Base-by-base conservation (phyloP, 2,888 invertebrate genomes). In the Parnassius orleans region DNA sequence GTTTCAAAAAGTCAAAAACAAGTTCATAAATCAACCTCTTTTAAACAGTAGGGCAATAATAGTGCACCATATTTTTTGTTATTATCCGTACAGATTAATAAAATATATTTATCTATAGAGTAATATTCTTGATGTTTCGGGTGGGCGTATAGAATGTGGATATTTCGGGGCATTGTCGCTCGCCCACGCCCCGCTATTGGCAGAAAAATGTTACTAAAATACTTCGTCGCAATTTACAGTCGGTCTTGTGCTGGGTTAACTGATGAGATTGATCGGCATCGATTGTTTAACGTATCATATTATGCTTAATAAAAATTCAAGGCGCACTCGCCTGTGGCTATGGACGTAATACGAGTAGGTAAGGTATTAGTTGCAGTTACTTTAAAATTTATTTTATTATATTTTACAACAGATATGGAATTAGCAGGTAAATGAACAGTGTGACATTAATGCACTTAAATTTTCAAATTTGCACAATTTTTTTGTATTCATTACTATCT, bases 81-180 rank as follows among this genome's bases (percentile, higher is more conserved):
- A 65, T 68, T 66, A 66, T 68, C 68, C 67, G 68, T 68, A 76
- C 63, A 66, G 70, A 74, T 75, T 74, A 81, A 77, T 43, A 62
- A 55, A 52, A 61, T 55, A 76, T 77, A 81, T 81, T 79, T 84
- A 80, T 84, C 77, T 78, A 74, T 79, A 74, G 75, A 76, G 76
- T 79, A 82, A 84, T 84, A 83, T 84, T 84, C 79, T 83, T 72
- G 79, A 83, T 83, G 74, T 78, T 71, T 71, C 67, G 74, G 73
- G 86, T 85, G 85, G 87, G 89, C 80, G 87, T 72, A 66, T 73
- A 80, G 81, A 84, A 78, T 85, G 84, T 82, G 78, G 79, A 83
- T 89, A 88, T 89, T 90, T 87, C 75, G 82, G 81, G 80, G 77
- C 78, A 84, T 87, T 86, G 86, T 86, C 85, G 80, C 78, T 83